Percentiles rank a stretch among this genome's conserved stretches.
phyloP scores from a whole-genome alignment of 2,113 vertebrate genomes.

The Pontoporia blainvillei region DNA sequence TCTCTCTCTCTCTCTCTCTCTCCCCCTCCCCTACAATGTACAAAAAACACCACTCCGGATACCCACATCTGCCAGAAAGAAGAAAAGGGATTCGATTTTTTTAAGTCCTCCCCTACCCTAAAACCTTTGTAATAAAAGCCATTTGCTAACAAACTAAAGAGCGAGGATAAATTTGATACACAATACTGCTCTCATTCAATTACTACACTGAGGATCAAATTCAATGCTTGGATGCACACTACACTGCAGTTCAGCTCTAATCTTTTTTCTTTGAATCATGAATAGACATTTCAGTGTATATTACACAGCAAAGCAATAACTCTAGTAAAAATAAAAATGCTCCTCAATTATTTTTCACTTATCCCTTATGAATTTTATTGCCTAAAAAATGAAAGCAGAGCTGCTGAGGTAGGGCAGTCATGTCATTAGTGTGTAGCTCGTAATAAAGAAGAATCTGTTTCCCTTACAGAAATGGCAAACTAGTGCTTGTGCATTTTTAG shows the following conservation, averaged over 20 bases:
- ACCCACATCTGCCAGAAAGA: background rate
- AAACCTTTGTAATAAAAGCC: conserved; percentile 38
- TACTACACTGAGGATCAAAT: conserved; percentile 27
- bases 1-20: background rate
- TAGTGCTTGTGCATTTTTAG: background rate
- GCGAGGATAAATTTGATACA: conserved; percentile 41
- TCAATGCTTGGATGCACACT: conserved; percentile 41
- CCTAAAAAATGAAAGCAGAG: background rate
- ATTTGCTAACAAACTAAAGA: conserved; percentile 12
- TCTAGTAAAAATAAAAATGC: conserved; percentile 54
- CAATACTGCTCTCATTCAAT: conserved; percentile 46
- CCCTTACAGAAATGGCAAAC: background rate
- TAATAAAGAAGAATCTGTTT: conserved; percentile 10
- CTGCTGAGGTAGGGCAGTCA: background rate
- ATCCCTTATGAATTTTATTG: conserved; percentile 41
- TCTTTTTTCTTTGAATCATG: background rate
- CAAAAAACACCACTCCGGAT: background rate
- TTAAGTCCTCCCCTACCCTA: background rate
- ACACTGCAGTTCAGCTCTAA: background rate
- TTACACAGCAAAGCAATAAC: conserved; percentile 51
- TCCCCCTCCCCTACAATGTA: background rate
- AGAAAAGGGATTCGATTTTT: background rate
- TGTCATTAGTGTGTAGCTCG: background rate
- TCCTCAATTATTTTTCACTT: conserved; percentile 66
- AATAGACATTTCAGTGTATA: conserved; percentile 40